phyloP scores from a whole-genome alignment of 1,140 invertebrate genomes.

The Reticulitermes speratus region DNA sequence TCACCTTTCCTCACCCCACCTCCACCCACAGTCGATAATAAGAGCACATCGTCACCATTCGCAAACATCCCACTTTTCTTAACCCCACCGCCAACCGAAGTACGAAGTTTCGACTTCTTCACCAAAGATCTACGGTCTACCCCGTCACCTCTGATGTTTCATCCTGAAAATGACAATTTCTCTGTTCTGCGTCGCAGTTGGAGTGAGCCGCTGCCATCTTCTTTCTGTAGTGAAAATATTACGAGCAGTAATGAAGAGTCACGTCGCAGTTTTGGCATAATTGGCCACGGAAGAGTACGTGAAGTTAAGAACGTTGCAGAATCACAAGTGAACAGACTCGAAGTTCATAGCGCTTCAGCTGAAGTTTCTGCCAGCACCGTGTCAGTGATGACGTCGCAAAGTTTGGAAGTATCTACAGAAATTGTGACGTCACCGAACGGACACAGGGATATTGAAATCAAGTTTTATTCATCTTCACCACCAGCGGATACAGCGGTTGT shows the following conservation, averaged over 20 bases:
- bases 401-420: slow-evolving; percentile 70
- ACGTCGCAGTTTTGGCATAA: not conserved
- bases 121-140: slow-evolving; percentile 31
- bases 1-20: slow-evolving; percentile 51
- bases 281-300: not conserved
- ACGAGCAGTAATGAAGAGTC: not conserved
- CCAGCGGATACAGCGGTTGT: slow-evolving; percentile 34
- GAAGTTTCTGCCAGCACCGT: not conserved
- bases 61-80: slow-evolving; percentile 44
- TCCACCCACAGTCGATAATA: slow-evolving; percentile 26
- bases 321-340: not conserved
- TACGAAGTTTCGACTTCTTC: slow-evolving; percentile 36
- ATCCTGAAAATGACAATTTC: slow-evolving; percentile 39
- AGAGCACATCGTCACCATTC: slow-evolving; percentile 35
- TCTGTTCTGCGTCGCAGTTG: slow-evolving; percentile 58
- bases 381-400: slow-evolving; percentile 36
- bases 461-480: slow-evolving; percentile 65
- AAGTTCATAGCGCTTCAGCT: not conserved
- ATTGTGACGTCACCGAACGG: slow-evolving; percentile 75
- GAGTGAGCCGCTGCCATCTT: slow-evolving; percentile 56
- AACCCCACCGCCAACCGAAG: slow-evolving; percentile 39
- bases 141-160: slow-evolving; percentile 23
- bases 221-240: slow-evolving; percentile 37
- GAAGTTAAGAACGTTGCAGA: not conserved
- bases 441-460: slow-evolving; percentile 74